Evolutionary conservation across 2,113 vertebrate genomes (phyloP), one percentile per base, ranked within the genome.

Genomic region (Cinclus mexicanus): DNA sequence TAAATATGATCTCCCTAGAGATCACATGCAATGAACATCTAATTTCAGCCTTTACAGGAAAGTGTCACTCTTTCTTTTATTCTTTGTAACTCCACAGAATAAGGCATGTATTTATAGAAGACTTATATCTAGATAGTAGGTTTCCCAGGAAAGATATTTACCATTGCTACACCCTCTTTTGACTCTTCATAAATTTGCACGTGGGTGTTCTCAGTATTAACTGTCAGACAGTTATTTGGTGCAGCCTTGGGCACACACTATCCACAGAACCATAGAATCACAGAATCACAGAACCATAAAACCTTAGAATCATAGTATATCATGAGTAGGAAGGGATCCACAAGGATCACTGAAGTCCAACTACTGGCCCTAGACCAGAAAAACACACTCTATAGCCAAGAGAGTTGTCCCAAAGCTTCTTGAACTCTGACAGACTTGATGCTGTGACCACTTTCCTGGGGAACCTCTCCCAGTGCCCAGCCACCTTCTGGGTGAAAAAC

Each of bases 1-100:
- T 92, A 87, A 96, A 87, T 89, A 68, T n/a, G 16, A 94, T 75
- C 49, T 95, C 94, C 71, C 69, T 59, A 39, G 85, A 87, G 88
- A 61, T 64, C 47, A 63, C 4, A 19, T 39, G 41, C 24, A 82
- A 41, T n/a, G 41, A 71, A 92, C 70, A 76, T 71, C 67, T 95
- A 72, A 92, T 88, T 88, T 83, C 49, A 71, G 61, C 56, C 39
- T 77, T 33, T 72, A 74, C 52, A 80, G 63, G 46, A 91, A 93
- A 49, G 17, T 67, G 50, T 61, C 69, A 25, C 52, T 67, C 14
- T 71, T 93, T 61, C 39, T 91, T 79, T 75, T 52, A 68, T 50
- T 71, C 59, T 87, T 81, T 79, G 35, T 42, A 77, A 60, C 53
- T 90, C 18, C 9, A n/a, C 31, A 33, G 42, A 64, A 82, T 47